Percentiles rank a stretch among this genome's conserved stretches.
phyloP scores from a whole-genome alignment of 2,797 vertebrate genomes.

The Ctenopoma multispine region DNA sequence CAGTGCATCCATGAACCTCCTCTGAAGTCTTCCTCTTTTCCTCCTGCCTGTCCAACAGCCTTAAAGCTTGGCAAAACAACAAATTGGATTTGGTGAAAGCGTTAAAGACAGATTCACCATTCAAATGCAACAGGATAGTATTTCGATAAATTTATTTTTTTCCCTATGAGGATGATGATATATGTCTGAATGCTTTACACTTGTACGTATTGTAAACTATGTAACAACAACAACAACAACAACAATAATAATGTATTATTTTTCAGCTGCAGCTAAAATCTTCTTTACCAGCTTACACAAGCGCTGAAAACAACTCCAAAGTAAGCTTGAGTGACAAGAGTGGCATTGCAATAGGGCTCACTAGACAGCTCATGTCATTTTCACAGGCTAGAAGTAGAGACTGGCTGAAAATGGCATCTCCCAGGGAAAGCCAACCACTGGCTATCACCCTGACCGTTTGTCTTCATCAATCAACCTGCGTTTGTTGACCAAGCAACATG shows the following conservation, averaged over 20 bases:
- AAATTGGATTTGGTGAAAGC: too few relatives aligned
- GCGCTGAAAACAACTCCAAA: conserved; percentile 60
- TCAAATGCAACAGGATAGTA: conserved; percentile 4
- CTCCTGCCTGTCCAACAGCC: too few relatives aligned
- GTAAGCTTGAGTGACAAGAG: conserved; percentile 74
- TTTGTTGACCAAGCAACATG: conserved; percentile 91
- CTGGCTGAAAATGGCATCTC: conserved; percentile 82
- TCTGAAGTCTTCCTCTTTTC: too few relatives aligned
- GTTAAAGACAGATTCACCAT: too few relatives aligned
- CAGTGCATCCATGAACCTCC: too few relatives aligned
- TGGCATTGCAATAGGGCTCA: conserved; percentile 59
- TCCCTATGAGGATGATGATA: background rate
- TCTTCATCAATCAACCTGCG: conserved; percentile 89
- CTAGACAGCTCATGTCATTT: conserved; percentile 79
- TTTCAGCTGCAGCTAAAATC: conserved; percentile 46
- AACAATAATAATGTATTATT: background rate
- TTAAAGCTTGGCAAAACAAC: too few relatives aligned
- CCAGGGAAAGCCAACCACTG: conserved; percentile 86
- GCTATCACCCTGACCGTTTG: conserved; percentile 86
- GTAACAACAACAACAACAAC: too few relatives aligned
- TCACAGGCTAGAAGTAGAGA: conserved; percentile 73
- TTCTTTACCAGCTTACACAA: conserved; percentile 49
- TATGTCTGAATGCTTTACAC: conserved; percentile 28
- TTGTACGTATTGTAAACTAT: background rate
- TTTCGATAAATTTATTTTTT: background rate